Base-by-base conservation (phyloP, 2,113 vertebrate genomes). In the Sialia sialis region DNA sequence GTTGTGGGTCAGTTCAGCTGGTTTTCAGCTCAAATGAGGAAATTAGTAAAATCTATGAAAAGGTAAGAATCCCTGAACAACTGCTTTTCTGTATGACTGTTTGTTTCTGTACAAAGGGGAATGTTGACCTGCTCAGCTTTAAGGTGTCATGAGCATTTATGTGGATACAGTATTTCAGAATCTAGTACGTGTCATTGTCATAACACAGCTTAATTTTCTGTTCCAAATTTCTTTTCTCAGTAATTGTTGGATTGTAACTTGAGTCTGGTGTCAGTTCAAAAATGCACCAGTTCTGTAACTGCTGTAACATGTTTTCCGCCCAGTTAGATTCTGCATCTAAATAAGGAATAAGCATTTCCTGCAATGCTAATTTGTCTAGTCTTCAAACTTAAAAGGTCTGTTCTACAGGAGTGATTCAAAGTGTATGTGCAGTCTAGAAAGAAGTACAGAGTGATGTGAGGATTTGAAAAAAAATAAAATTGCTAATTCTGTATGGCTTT, bases 11-110 rank as follows among this genome's bases (percentile, higher is more conserved):
- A 58, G 98, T 99, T 88, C 99, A 99, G 92, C 98, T 99, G 38
- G 99, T 99, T 84, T 99, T 99, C 97, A 99, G 99, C 93, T 98
- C 99, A 7, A 99, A 99, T 97, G 99, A 99, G 83, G 99, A 99
- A 95, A 99, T 99, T 25, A 99, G 99, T 98, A 99, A 99, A 97
- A 99, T 99, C 96, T 99, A 99, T 56, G 99, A 99, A 91, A 99
- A 99, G 98, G 99, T 99, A 98, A 96, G 96, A 91, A 76, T 92
- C 95, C 32, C 11, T 54, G 68, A 87, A 60, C 32, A 89, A 39
- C 38, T 85, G 2, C 25, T 63, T 77, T 49, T 59, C 64, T 90
- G 2, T 59, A 19, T 52, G 34, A 60, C 6, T 86, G 23, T 54
- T 81, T 6, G 5, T 72, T 81, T 76, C 10, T 46, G 39, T 70